Evolutionary conservation across 2,888 invertebrate species (phyloP), one percentile per base, ranked within the genome.

Genomic region (Pantelozetes paolii): DNA sequence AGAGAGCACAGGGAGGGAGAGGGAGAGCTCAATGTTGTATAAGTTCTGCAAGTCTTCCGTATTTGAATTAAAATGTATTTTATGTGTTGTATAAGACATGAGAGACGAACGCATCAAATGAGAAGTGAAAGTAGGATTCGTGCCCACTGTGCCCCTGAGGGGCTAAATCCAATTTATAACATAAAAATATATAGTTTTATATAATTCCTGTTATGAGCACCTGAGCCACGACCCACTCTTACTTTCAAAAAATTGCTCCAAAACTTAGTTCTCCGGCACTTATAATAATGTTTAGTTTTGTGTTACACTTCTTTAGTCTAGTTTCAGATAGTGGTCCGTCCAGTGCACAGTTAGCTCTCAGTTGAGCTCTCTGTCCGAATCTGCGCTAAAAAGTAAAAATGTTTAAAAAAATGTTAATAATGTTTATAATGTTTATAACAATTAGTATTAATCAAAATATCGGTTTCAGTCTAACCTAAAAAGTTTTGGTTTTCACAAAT

Each of bases 221-320:
- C 67, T 40, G 67, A 67, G 67, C 30, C 62, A 67, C 67, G 67
- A 67, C 67, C 67, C 67, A 67, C 67, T 67, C 67, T 67, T 67
- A 67, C 67, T 67, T 67, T 67, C 67, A n/a, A 64, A 26, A 9
- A 64, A 36, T 40, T n/a, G 26, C 54, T 13, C 23, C 23, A 50
- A 54, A 54, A 54, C 54, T 54, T 54, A 54, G 23, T 54, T 62
- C 36, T 62, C 18, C 62, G 18, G 62, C 62, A 62, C n/a, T n/a
- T n/a, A 62, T 67, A 67, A 40, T 67, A 67, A 40, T 67, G 40
- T 67, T 67, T 67, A 40, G 36, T 40, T 67, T 40, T 67, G 42
- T 67, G 67, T 67, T 67, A 67, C 67, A 67, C 67, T 40, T 67
- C 48, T 67, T 67, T 67, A 67, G 67, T 67, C 67, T 67, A 67